A percentile compares a stretch with the other conserved stretches of the same genome.
Evolutionary conservation across 2,888 invertebrate genomes (phyloP).

Genomic region (Pandemis heparana): DNA sequence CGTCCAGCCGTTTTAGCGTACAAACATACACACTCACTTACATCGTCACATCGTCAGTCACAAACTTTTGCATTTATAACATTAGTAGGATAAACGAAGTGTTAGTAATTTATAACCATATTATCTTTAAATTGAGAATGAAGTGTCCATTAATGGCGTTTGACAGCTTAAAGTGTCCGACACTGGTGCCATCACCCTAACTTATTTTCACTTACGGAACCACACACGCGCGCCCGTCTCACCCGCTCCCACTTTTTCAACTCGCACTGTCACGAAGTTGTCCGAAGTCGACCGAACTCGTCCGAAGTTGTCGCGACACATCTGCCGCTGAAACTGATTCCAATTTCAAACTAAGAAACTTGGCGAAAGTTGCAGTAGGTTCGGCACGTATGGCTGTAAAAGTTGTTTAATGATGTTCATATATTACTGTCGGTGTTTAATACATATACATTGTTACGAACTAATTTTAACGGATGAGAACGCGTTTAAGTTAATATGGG

Average conservation of each 20-base stretch:
- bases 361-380: conserved; percentile 29
- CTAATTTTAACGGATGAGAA: background rate
- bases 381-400: conserved; percentile 4
- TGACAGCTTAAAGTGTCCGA: too few species aligned
- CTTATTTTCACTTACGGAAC: background rate
- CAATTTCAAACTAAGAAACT: conserved; percentile 37
- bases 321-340: conserved; percentile 44
- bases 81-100: too few species aligned
- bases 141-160: too few species aligned
- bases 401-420: conserved; percentile 22
- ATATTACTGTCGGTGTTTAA: conserved; percentile 5
- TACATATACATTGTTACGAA: background rate
- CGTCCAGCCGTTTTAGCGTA: too few species aligned
- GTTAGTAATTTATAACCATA: too few species aligned
- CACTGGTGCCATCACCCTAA: background rate
- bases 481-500: background rate
- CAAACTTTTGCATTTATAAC: too few species aligned
- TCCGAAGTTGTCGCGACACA: conserved; percentile 42
- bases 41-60: too few species aligned
- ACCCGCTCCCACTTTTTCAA: conserved; percentile 28
- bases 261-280: conserved; percentile 25
- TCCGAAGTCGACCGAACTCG: conserved; percentile 24
- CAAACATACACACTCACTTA: too few species aligned
- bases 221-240: background rate
- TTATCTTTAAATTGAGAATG: too few species aligned